These are phyloP conservation scores for Ctenoplectra terminalis DNA, from an alignment of 1,140 invertebrate species.

Conservation along the genomic window DNA sequence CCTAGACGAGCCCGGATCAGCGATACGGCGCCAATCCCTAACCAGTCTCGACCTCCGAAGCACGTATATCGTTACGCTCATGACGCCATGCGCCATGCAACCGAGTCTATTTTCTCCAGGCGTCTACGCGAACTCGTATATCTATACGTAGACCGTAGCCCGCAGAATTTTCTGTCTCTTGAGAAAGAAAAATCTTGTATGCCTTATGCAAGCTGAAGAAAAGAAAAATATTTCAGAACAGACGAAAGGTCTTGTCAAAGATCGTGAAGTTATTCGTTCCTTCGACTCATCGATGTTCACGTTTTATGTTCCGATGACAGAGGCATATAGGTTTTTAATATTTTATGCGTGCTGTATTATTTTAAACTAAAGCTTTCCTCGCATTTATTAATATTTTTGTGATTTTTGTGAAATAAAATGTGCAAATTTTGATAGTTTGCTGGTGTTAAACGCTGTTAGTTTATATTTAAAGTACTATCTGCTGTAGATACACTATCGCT, in stretches of 20 bases:
- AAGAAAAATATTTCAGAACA: not conserved
- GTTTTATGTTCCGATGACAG: not conserved
- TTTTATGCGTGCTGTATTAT: too few relatives aligned
- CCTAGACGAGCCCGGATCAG: constrained; percentile 77
- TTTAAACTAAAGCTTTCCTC: too few relatives aligned
- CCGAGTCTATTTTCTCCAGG: constrained; percentile 61
- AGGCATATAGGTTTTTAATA: too few relatives aligned
- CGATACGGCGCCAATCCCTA: constrained; percentile 79
- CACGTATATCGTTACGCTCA: constrained; percentile 79
- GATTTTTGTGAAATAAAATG: too few relatives aligned
- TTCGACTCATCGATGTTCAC: not conserved
- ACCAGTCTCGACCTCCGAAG: constrained; percentile 70
- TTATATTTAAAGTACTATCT: too few relatives aligned
- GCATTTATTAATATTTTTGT: too few relatives aligned
- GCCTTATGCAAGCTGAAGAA: not conserved
- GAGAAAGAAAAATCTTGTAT: constrained; percentile 25
- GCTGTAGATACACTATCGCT: too few relatives aligned
- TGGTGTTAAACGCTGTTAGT: too few relatives aligned
- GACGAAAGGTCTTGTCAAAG: not conserved
- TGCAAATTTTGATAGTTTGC: too few relatives aligned
- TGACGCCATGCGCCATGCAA: constrained; percentile 71
- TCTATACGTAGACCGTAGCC: constrained; percentile 4
- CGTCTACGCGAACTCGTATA: constrained; percentile 41
- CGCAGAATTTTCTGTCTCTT: constrained; percentile 41
- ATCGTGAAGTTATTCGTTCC: not conserved